These are phyloP conservation scores for Venustaconcha ellipsiformis DNA, from an alignment of 1,140 invertebrate genomes.

Conservation along the genomic window DNA sequence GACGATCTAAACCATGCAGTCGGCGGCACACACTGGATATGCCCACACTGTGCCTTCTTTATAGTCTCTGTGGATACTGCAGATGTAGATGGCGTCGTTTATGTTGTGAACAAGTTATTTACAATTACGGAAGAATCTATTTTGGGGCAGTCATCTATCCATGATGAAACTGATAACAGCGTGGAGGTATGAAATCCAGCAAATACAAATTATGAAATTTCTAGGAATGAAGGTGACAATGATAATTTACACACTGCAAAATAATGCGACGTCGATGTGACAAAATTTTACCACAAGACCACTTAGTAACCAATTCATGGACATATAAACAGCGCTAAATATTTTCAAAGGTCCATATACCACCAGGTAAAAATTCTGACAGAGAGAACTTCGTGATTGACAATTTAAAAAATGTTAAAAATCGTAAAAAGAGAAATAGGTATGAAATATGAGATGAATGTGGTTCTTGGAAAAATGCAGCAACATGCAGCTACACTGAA, in stretches of 20 bases:
- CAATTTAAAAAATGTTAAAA: constrained; percentile 25
- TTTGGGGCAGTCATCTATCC: no score
- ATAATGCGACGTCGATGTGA: not conserved
- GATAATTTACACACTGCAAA: not conserved
- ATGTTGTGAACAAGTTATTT: no score
- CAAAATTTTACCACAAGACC: not conserved
- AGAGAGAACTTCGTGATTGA: constrained; percentile 14
- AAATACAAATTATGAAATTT: not conserved
- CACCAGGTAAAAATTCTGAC: not conserved
- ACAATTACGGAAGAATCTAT: no score
- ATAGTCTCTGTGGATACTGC: no score
- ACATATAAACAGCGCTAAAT: not conserved
- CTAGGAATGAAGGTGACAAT: not conserved
- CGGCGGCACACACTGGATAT: no score
- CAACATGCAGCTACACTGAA: not conserved
- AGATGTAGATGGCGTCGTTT: no score
- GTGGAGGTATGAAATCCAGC: no score
- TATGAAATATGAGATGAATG: constrained; percentile 20
- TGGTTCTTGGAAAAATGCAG: constrained; percentile 14
- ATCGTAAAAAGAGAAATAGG: constrained; percentile 3
- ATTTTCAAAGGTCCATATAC: constrained; percentile 1
- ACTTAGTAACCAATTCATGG: constrained; percentile 4
- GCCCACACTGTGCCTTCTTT: no score
- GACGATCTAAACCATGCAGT: no score
- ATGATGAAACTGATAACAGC: no score